phyloP scores from a whole-genome alignment of 2,113 vertebrate genomes.

The Athene cunicularia region DNA sequence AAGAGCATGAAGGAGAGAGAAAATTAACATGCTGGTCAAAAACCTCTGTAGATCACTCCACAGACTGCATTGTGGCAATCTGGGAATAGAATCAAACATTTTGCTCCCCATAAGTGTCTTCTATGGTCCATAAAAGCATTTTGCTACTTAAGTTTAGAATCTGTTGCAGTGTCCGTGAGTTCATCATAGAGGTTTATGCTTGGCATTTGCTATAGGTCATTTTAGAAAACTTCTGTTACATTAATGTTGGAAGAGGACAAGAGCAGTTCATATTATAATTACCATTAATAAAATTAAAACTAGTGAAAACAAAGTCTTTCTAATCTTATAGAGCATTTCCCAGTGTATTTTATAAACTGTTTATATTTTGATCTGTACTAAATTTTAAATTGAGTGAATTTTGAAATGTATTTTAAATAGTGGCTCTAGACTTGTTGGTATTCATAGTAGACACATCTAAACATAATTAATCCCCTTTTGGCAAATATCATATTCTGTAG shows the following conservation, averaged over 20 bases:
- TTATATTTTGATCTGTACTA: not conserved
- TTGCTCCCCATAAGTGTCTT: not conserved
- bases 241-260: not conserved
- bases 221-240: not conserved
- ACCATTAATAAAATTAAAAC: not conserved
- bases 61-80: not conserved
- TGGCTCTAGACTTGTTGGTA: conserved; percentile 72
- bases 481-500: conserved; percentile 78
- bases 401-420: conserved; percentile 47
- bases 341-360: not conserved
- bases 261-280: not conserved
- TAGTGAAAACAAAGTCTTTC: not conserved
- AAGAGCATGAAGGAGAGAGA: not conserved
- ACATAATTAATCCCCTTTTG: conserved; percentile 77
- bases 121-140: not conserved
- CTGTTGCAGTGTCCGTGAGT: not conserved
- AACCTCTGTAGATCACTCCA: not conserved
- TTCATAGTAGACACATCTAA: conserved; percentile 79
- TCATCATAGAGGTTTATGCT: not conserved
- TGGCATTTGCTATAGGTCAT: not conserved
- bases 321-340: not conserved
- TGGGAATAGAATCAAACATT: not conserved
- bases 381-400: conserved; percentile 2
- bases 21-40: not conserved
- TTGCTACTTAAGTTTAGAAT: not conserved